Percentiles rank a stretch among this genome's conserved stretches.
Evolutionary conservation across 2,113 vertebrate species (phyloP).

Genomic region (Pedionomus torquatus): DNA sequence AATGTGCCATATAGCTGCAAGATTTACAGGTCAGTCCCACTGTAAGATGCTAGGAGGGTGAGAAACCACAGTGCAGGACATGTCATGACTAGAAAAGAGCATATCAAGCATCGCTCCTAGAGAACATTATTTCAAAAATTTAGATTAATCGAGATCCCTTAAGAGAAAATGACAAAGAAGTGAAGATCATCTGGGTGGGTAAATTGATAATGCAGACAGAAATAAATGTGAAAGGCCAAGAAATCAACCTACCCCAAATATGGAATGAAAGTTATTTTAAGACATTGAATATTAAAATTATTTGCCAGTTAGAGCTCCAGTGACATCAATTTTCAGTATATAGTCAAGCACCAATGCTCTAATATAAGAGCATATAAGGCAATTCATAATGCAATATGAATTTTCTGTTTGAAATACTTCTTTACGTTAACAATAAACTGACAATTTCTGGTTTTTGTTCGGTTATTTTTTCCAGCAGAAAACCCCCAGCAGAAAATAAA

Average conservation of each 20-base stretch:
- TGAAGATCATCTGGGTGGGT: background rate
- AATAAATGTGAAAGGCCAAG: background rate
- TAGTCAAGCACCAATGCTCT: background rate
- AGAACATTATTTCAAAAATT: background rate
- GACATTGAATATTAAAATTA: background rate
- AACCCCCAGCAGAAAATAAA: conserved; percentile 53
- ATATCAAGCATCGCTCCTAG: background rate
- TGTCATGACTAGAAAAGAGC: background rate
- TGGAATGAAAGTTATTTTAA: background rate
- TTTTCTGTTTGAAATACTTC: background rate
- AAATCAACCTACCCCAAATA: background rate
- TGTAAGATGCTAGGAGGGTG: background rate
- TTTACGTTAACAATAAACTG: background rate
- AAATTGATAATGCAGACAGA: background rate
- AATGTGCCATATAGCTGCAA: background rate
- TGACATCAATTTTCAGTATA: background rate
- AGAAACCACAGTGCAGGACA: background rate
- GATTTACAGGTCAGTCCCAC: background rate
- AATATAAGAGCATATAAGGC: background rate
- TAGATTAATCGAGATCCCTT: background rate
- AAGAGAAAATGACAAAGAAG: background rate
- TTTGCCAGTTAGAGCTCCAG: background rate
- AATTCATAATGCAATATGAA: background rate
- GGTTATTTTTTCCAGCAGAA: conserved; percentile 42
- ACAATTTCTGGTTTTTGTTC: background rate